phyloP scores from a whole-genome alignment of 2,888 invertebrate species.

The Drosophila formosana region DNA sequence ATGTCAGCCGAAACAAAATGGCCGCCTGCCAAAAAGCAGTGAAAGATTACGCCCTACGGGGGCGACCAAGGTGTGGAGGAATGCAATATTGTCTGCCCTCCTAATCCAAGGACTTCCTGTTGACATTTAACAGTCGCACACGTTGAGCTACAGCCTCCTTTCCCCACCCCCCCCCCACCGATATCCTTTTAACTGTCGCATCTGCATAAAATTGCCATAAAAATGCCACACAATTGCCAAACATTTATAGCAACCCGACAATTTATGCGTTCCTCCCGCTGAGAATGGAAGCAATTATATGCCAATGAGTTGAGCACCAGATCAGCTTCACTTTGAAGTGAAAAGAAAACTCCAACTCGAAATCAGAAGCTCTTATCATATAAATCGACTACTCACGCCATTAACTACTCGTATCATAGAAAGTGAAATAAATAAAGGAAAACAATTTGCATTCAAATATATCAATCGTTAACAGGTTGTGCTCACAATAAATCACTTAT shows the following conservation, averaged over 20 bases:
- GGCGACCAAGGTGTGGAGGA: background rate
- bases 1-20: constrained; percentile 67
- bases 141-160: constrained; percentile 14
- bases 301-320: constrained; percentile 34
- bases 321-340: background rate
- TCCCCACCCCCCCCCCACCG: background rate
- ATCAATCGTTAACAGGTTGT: background rate
- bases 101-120: constrained; percentile 55
- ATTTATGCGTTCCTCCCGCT: constrained; percentile 35
- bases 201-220: constrained; percentile 77
- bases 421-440: background rate
- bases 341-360: background rate
- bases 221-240: constrained; percentile 70
- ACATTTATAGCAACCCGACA: constrained; percentile 63
- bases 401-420: background rate
- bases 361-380: background rate
- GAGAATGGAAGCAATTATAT: constrained; percentile 45
- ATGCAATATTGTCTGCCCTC: constrained; percentile 11
- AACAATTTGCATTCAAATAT: background rate
- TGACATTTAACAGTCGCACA: constrained; percentile 72
- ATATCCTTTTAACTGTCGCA: constrained; percentile 55
- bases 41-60: background rate
- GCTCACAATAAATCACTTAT: background rate
- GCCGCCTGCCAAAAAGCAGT: constrained; percentile 10
- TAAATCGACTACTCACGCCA: background rate